phyloP scores from a whole-genome alignment of 2,797 vertebrate species.

The Neomorphus geoffroyi region DNA sequence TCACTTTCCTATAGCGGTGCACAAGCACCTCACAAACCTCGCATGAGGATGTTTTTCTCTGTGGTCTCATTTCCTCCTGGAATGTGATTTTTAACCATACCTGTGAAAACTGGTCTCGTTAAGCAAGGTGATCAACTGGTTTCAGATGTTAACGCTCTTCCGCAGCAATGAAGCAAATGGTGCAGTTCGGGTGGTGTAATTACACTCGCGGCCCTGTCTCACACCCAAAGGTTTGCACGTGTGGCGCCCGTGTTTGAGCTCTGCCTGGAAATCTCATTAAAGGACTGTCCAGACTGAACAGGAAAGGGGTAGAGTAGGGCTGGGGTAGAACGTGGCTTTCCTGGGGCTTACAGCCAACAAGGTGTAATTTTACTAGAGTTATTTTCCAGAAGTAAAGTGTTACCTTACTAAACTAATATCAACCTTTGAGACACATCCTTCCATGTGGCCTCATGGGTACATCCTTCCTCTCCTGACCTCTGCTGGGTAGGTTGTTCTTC shows the following conservation, averaged over 20 bases:
- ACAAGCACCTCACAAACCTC: not conserved
- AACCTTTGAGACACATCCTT: not conserved
- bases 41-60: not conserved
- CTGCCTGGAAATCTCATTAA: not conserved
- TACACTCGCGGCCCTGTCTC: not conserved
- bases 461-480: not conserved
- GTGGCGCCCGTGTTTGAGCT: fast-evolving
- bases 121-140: not conserved
- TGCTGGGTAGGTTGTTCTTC: not conserved
- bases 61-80: not conserved
- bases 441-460: not conserved
- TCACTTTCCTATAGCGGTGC: not conserved
- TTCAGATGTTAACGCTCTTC: not conserved
- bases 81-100: not conserved
- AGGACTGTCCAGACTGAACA: not conserved
- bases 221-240: not conserved
- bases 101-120: not conserved
- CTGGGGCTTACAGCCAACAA: not conserved
- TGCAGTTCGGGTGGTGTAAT: not conserved
- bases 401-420: not conserved
- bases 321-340: not conserved
- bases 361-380: not conserved
- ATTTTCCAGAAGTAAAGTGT: not conserved
- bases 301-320: not conserved
- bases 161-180: not conserved